Base-by-base conservation (phyloP, 2,888 invertebrate species). In the Koerneria pararmatus region DNA sequence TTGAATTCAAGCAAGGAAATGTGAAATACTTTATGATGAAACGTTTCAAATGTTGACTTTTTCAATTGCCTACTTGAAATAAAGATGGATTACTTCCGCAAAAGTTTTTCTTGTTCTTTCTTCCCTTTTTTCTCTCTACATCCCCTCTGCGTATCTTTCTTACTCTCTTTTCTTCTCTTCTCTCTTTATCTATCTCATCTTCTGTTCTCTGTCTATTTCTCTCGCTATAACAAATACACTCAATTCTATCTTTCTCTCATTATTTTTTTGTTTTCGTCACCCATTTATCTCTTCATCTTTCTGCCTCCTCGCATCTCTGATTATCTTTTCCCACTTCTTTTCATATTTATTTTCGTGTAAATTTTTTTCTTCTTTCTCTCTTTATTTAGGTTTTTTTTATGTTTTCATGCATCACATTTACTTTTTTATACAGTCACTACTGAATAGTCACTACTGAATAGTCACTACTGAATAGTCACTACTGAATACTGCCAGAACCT, bases 151-250 rank as follows among this genome's bases (percentile, higher is more conserved):
- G 27, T 8, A 11, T 29, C 22, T 53, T 19, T 22, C 24, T 29
- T 53, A 22, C 11, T 53, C 53, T 53, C 22, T 53, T 53, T 29
- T 35, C 58, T 22, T 46, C 34, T 24, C 48, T 51, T 27, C 62
- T 62, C 53, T 46, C 31, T 15, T 37, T 31, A 19, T 34, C 62
- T 35, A 35, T 53, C 49, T 34, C 15, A 32, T 60, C 27, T 48
- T 49, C 31, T 48, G 6, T 31, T 41, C 41, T 27, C 49, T 34
- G 24, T 51, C 51, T 60, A 32, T 49, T 60, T 48, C 48, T 27
- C n/a, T 41, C 11, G 46, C 46, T 41, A 41, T 11, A 19, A 41
- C n/a, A 41, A 15, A 15, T 41, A 15, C 46, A 11, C 11, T 41
- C 46, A 41, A 41, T 15, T n/a, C 11, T 41, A 19, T n/a, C 11